Base-by-base conservation (phyloP, 2,888 invertebrate genomes). In the Agrotis exclamationis region DNA sequence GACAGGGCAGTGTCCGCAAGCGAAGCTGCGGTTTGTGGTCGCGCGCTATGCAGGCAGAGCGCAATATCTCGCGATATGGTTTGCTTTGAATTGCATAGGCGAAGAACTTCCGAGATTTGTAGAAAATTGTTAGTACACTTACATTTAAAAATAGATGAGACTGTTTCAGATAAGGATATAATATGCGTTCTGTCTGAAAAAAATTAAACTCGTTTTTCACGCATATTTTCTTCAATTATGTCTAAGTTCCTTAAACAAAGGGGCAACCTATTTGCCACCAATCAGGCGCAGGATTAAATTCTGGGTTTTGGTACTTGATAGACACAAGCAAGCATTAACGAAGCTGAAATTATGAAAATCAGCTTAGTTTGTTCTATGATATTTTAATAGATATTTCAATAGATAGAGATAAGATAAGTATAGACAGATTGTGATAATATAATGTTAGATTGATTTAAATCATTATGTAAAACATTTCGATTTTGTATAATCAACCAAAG, bases 1-100 rank as follows among this genome's bases (percentile, higher is more conserved):
- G 84, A 80, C 82, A 78, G 77, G 82, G 78, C 78, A 73, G 58
- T 78, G 85, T 56, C 83, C 85, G 78, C 70, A 60, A 64, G 67
- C 68, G 50, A 24, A 51, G 74, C 54, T 73, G 82, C 78, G 80
- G 82, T 84, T 70, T 85, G 85, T 63, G 85, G 85, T 85, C 63
- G 70, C 62, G 62, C 65, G 53, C 64, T 45, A 24, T 72, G 69
- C 63, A 62, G 66, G 76, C 81, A 56, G 63, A 70, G 74, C 79
- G 63, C 56, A 65, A 71, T 80, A 70, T 65, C 59, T 64, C 70
- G 74, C 67, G 67, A 70, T 80, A 53, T 77, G 57, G 58, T 70
- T 68, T 77, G 45, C 28, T 59, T 65, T 68, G 5, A 51, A 67
- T 72, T 63, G 62, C 64, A 48, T 56, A 62, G 57, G 16, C 51